These are phyloP conservation scores for Eremophila alpestris DNA, from an alignment of 2,797 vertebrate genomes.

Conservation along the genomic window DNA sequence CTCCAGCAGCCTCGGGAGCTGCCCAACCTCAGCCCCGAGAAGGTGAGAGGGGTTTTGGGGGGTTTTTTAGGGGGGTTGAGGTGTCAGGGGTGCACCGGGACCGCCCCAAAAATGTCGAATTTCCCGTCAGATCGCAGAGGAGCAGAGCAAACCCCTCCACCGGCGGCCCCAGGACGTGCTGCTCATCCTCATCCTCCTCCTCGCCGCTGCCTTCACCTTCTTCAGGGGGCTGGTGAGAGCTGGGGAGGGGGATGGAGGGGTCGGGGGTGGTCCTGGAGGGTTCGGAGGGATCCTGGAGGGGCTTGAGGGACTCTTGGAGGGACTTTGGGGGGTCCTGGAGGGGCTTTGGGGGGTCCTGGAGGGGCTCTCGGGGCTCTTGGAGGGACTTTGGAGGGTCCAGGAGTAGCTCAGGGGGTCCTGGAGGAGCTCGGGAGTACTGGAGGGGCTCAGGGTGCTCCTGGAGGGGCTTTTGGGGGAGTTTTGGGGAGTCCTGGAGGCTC, in stretches of 20 bases:
- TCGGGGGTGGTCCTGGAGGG: background rate
- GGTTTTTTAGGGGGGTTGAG: too few relatives aligned
- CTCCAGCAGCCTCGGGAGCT: slow-evolving; percentile 78
- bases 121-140: slow-evolving; percentile 76
- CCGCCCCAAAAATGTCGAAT: rapidly evolving
- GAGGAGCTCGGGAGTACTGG: too few relatives aligned
- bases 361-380: too few relatives aligned
- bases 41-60: slow-evolving; percentile 79
- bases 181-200: slow-evolving; percentile 78
- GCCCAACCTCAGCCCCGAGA: slow-evolving; percentile 71
- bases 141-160: slow-evolving; percentile 81
- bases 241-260: too few relatives aligned
- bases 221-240: slow-evolving; percentile 82
- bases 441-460: too few relatives aligned
- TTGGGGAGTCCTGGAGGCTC: too few relatives aligned
- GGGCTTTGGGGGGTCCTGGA: too few relatives aligned
- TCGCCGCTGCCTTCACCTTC: slow-evolving; percentile 80
- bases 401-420: too few relatives aligned
- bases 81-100: rapidly evolving
- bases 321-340: too few relatives aligned
- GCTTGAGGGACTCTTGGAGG: background rate
- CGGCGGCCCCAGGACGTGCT: slow-evolving; percentile 82
- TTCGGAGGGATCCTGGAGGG: too few relatives aligned
- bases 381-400: too few relatives aligned
- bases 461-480: too few relatives aligned